Base-by-base conservation (phyloP, 2,888 invertebrate genomes). In the Diaprepes abbreviatus region DNA sequence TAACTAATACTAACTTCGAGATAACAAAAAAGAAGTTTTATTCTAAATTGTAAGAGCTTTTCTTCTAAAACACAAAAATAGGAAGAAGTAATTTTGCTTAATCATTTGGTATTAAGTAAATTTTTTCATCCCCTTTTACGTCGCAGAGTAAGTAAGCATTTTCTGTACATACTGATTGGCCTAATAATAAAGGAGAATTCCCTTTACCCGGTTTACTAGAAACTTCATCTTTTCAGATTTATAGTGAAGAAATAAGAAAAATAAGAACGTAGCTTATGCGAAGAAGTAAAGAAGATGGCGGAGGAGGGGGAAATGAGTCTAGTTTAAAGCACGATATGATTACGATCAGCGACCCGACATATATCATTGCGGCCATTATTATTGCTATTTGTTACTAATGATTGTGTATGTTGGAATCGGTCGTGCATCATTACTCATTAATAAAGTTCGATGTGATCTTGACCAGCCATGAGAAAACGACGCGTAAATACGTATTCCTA, bases 381-480 rank as follows among this genome's bases (percentile, higher is more conserved):
- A 83, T 83, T 84, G 83, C 84, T 83, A 83, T 84, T 84, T 83
- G 83, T 83, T 84, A 84, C 84, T 84, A 84, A 84, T 84, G 84
- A 83, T 83, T 84, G 83, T 83, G 83, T 83, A 83, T 84, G 83
- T 82, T 81, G 82, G 83, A 81, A 82, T 83, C 82, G 81, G 83
- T 84, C 84, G 84, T 84, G 83, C 83, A 83, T 84, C 84, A 83
- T 84, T 84, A 83, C 83, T 84, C 84, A 84, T 84, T 84, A 84
- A 84, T 84, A 83, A 81, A 81, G 83, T 83, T 83, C 83, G 83
- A 84, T 84, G 79, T 78, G 83, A 84, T 84, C 84, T 82, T 75
- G 76, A 69, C 73, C 76, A 76, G 76, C 78, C 82, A 82, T 82
- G 82, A 82, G 82, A 82, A 83, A 81, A 78, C 75, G 77, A 75